Evolutionary conservation across 2,888 invertebrate species (phyloP).

Genomic region (Cacoxenus indagator): DNA sequence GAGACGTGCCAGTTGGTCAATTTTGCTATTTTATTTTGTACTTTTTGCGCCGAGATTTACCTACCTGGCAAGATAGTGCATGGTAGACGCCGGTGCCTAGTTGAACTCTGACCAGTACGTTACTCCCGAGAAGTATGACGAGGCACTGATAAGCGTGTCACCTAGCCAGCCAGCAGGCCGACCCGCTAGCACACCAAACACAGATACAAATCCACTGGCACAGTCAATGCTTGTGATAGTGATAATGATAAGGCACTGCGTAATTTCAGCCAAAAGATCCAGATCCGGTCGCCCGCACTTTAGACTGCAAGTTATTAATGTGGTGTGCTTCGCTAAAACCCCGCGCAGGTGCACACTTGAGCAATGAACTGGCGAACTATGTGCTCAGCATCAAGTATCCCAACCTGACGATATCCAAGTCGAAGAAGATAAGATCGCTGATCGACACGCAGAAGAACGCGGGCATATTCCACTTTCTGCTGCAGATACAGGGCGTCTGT

Average conservation of each 20-base stretch:
- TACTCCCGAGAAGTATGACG: constrained; percentile 55
- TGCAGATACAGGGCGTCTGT: constrained; percentile 76
- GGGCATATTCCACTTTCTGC: constrained; percentile 79
- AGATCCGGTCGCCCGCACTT: not conserved
- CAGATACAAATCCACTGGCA: too few relatives aligned
- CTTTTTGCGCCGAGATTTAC: too few relatives aligned
- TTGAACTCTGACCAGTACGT: constrained; percentile 62
- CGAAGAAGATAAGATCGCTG: constrained; percentile 77
- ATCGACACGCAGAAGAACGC: constrained; percentile 82
- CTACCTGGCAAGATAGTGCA: too few relatives aligned
- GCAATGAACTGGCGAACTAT: constrained; percentile 74
- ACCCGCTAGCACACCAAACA: too few relatives aligned
- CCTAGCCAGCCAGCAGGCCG: too few relatives aligned
- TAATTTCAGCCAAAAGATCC: not conserved
- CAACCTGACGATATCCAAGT: constrained; percentile 75
- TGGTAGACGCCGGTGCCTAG: constrained; percentile 41
- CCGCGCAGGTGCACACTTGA: constrained; percentile 74
- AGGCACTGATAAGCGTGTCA: constrained; percentile 40
- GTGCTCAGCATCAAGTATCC: constrained; percentile 75
- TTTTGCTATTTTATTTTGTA: too few relatives aligned
- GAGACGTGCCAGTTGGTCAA: too few relatives aligned
- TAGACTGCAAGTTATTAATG: not conserved
- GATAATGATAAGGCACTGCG: not conserved
- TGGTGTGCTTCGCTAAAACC: not conserved
- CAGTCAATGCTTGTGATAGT: too few relatives aligned